Evolutionary conservation across 2,113 vertebrate species (phyloP), one percentile per base, ranked within the genome.

Genomic region (Myotis lucifugus): DNA sequence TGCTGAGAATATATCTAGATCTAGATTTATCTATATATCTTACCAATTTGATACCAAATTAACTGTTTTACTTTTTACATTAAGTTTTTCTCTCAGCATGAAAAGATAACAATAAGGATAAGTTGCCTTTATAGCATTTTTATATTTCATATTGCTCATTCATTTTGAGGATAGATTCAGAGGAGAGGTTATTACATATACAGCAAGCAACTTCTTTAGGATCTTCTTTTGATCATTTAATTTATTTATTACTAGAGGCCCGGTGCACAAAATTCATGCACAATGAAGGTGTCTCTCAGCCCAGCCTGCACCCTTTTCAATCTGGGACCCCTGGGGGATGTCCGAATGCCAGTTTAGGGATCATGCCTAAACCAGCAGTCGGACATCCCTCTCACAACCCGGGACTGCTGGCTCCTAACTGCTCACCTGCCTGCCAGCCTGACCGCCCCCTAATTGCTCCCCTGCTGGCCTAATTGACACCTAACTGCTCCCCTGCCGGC

Each of bases 61-160:
- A 67, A 82, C 2, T 42, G 5, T 37, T 93, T 61, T 88, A 34
- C 23, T 37, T 9, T 42, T 91, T 82, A 90, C 3, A 46, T 1
- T 46, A 66, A 25, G 0, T 50, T 91, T 95, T 67, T 74, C 32
- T 77, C 12, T 93, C 6, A 54, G 34, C 76, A 34, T 69, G 83
- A 48, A 40, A 59, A 85, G n/a, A 88, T 67, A 5, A 69, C 32
- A 90, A 25, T 25, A 52, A 92, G 15, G 19, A n/a, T 46, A 48
- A 46, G 1, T 64, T 67, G 82, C 7, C n/a, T 85, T 90, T 66
- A 27, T 5, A 76, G 7, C 8, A 73, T 46, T 95, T 94, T 48
- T 66, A 77, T 42, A 48, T 90, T 93, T 67, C 52, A 48, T 64
- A 69, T 10, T 85, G n/a, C 11, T 97, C 10, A 85, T 61, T 86